Percentiles rank a stretch among this genome's conserved stretches.
These are phyloP conservation scores for Hormiphora californensis DNA, from an alignment of 37 sponge, comb jelly and placozoan genomes.

Conservation along the genomic window DNA sequence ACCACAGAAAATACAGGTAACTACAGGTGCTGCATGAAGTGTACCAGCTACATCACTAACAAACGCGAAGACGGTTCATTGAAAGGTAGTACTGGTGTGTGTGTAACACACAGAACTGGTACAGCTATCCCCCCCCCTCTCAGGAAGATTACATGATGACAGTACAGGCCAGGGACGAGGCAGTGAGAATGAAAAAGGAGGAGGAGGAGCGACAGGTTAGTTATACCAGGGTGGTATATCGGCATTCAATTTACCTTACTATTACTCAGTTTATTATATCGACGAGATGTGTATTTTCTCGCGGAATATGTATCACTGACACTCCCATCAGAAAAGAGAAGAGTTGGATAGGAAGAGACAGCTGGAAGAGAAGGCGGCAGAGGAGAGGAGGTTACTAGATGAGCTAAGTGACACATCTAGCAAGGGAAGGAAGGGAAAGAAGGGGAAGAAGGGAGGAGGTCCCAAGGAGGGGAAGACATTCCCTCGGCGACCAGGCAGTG, in stretches of 20 bases:
- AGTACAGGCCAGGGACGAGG: constrained; percentile 7
- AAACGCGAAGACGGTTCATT: neutral
- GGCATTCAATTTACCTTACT: too few species aligned
- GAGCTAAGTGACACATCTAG: constrained; percentile 30
- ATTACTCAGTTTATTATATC: neutral
- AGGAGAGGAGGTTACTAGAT: constrained; percentile 4
- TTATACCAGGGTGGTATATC: too few species aligned
- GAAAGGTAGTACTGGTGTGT: neutral
- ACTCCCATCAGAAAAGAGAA: neutral
- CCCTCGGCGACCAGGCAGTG: constrained; percentile 48
- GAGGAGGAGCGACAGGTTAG: constrained; percentile 32
- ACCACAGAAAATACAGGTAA: neutral
- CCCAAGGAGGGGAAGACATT: constrained; percentile 37
- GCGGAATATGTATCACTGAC: neutral
- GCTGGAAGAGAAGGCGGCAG: constrained; percentile 40
- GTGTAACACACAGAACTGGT: neutral
- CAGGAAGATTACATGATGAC: constrained; percentile 43
- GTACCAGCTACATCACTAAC: neutral
- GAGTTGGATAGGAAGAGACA: constrained; percentile 29
- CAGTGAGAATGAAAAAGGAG: neutral
- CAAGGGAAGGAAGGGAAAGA: constrained; percentile 29
- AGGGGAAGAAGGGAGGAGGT: neutral
- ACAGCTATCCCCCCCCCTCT: neutral
- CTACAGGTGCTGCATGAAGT: neutral
- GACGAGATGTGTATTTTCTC: neutral